These are phyloP conservation scores for Dendrocopos noguchii DNA, from an alignment of 2,113 vertebrate species.

Conservation along the genomic window DNA sequence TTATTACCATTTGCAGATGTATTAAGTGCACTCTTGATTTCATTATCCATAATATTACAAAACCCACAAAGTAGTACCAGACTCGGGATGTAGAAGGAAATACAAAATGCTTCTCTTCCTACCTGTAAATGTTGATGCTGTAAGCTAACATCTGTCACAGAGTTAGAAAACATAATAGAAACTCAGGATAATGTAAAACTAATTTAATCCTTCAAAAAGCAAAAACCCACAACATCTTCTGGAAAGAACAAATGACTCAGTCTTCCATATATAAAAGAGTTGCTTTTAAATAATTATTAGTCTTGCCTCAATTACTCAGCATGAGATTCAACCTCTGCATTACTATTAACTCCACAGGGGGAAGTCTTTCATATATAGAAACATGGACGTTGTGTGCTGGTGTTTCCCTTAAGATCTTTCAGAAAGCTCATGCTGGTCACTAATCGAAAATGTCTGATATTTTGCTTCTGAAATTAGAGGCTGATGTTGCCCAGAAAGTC, in stretches of 20 bases:
- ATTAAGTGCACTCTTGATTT: not conserved
- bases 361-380: not conserved
- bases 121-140: not conserved
- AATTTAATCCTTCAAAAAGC: slow-evolving; percentile 5
- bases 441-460: rapidly evolving
- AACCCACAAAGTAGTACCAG: not conserved
- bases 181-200: not conserved
- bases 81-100: not conserved
- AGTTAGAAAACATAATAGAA: not conserved
- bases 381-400: not conserved
- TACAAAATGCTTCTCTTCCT: not conserved
- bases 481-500: not conserved
- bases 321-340: not conserved
- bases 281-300: slow-evolving; percentile 37
- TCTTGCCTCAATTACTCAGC: slow-evolving; percentile 3
- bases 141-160: not conserved
- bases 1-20: not conserved
- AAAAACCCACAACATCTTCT: not conserved
- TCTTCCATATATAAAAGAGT: not conserved
- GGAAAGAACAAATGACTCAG: slow-evolving; percentile 1
- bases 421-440: not conserved
- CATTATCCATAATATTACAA: not conserved
- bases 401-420: not conserved
- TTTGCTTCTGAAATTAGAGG: not conserved
- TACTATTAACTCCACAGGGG: not conserved